phyloP scores from a whole-genome alignment of 2,888 invertebrate species.

The Archips crataeganus region DNA sequence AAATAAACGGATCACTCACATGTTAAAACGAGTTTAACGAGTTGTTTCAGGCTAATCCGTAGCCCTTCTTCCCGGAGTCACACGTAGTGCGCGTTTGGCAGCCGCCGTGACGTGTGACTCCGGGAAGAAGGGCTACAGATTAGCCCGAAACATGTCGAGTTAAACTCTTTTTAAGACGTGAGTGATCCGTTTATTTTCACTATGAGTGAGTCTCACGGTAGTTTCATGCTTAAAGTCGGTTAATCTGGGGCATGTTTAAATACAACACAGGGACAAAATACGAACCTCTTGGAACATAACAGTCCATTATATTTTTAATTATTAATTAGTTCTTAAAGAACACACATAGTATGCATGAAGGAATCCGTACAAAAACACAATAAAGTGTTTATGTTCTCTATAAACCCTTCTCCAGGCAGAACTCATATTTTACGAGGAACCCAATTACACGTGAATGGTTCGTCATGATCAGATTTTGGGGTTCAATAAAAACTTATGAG shows the following conservation, averaged over 20 bases:
- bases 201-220: too few relatives aligned
- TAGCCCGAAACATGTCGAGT: too few relatives aligned
- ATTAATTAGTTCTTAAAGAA: slow-evolving; percentile 32
- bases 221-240: too few relatives aligned
- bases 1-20: too few relatives aligned
- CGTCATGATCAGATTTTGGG: slow-evolving; percentile 81
- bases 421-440: slow-evolving; percentile 82
- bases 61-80: too few relatives aligned
- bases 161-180: too few relatives aligned
- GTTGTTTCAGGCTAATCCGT: too few relatives aligned
- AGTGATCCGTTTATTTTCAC: too few relatives aligned
- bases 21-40: too few relatives aligned
- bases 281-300: background rate
- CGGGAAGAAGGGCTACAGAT: too few relatives aligned
- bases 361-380: slow-evolving; percentile 72
- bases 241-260: background rate
- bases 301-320: slow-evolving; percentile 9
- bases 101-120: too few relatives aligned
- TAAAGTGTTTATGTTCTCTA: slow-evolving; percentile 82
- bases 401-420: slow-evolving; percentile 75
- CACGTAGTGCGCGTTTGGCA: too few relatives aligned
- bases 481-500: slow-evolving; percentile 72
- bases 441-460: slow-evolving; percentile 84
- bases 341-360: slow-evolving; percentile 55
- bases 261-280: background rate